These are phyloP conservation scores for Chironomus tepperi DNA, from an alignment of 1,140 invertebrate species.

Conservation along the genomic window DNA sequence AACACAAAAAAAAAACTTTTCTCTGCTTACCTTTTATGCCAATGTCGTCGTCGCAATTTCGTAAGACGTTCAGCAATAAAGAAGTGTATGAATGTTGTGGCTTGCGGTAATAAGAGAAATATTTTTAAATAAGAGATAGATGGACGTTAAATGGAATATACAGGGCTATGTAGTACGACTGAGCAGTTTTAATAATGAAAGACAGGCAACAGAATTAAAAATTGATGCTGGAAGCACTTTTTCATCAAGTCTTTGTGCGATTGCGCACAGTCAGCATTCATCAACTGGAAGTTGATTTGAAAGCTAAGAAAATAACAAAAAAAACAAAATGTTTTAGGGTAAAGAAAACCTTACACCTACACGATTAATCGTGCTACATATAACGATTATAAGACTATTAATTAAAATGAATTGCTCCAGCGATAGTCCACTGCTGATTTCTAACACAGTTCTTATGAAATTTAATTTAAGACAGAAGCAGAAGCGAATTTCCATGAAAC, in stretches of 20 bases:
- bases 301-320: background rate
- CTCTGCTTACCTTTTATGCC: background rate
- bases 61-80: background rate
- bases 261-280: background rate
- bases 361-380: slow-evolving; percentile 12
- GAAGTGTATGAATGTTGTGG: slow-evolving; percentile 2
- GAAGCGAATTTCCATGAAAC: background rate
- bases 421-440: background rate
- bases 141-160: slow-evolving; percentile 19
- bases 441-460: background rate
- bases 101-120: slow-evolving; percentile 18
- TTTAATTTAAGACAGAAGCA: background rate
- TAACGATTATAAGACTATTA: slow-evolving; percentile 7
- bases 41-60: background rate
- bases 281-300: slow-evolving; percentile 12
- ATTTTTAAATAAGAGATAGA: background rate
- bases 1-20: background rate
- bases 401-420: slow-evolving; percentile 5
- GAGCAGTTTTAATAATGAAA: background rate
- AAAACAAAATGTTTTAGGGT: background rate
- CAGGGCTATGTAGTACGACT: background rate
- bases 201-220: slow-evolving; percentile 16
- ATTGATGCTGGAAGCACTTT: slow-evolving; percentile 22
- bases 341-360: background rate
- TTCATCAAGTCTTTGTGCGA: background rate